These are phyloP conservation scores for Drosophila rellima DNA, from an alignment of 2,888 invertebrate genomes.

Conservation along the genomic window DNA sequence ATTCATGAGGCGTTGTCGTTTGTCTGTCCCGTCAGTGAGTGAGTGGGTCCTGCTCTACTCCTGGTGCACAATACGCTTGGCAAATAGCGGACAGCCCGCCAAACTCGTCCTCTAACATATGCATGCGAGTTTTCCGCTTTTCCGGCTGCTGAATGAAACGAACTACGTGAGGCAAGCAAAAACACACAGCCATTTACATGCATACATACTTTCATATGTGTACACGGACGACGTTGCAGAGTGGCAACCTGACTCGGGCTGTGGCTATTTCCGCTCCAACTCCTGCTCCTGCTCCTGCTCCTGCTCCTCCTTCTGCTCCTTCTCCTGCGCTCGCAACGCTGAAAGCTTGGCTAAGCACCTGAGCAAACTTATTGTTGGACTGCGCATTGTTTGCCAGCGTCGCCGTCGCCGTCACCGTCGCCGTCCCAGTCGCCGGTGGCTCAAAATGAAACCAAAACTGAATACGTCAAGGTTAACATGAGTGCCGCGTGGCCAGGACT, in stretches of 20 bases:
- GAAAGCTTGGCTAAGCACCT: conserved; percentile 84
- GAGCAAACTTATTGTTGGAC: conserved; percentile 84
- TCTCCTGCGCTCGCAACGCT: too few species aligned
- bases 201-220: neutral
- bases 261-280: conserved; percentile 41
- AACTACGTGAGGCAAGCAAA: conserved; percentile 36
- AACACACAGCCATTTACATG: conserved; percentile 6
- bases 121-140: conserved; percentile 80
- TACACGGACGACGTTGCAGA: neutral
- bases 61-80: conserved; percentile 71
- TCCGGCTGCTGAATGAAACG: conserved; percentile 58
- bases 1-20: conserved; percentile 67
- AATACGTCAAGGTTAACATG: conserved; percentile 82
- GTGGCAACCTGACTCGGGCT: conserved; percentile 23
- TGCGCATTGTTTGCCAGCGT: conserved; percentile 77
- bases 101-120: conserved; percentile 41
- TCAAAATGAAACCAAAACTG: conserved; percentile 57
- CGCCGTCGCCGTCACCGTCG: conserved; percentile 6
- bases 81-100: conserved; percentile 69
- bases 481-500: conserved; percentile 45
- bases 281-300: conserved; percentile 31
- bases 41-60: conserved; percentile 15
- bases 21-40: conserved; percentile 9
- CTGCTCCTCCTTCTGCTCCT: too few species aligned
- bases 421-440: conserved; percentile 44